Conservation (phyloP, 2,888 invertebrate species). For the Clistopyga incitator region DNA sequence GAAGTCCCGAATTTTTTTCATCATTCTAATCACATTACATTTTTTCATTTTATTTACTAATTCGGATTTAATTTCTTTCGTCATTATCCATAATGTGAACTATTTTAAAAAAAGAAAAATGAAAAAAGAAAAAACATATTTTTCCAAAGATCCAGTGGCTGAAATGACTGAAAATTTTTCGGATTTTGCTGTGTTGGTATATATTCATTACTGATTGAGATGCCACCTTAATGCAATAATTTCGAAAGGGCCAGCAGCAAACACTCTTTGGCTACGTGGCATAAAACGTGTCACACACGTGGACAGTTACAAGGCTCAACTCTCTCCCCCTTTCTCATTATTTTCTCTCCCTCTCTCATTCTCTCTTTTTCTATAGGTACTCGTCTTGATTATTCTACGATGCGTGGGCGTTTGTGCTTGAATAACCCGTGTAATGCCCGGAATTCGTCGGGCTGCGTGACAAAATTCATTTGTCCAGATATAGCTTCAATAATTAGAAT, state of each 20-base stretch:
- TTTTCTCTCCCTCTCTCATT: neutral
- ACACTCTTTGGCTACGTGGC: conserved; percentile 1
- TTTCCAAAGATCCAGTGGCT: neutral
- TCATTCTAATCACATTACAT: no score
- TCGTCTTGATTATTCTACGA: conserved; percentile 28
- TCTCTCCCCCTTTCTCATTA: neutral
- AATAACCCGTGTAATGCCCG: conserved; percentile 35
- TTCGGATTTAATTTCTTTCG: neutral
- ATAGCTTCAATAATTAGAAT: conserved; percentile 34
- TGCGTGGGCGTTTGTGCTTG: conserved; percentile 18
- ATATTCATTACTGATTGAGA: no score
- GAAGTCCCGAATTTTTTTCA: no score
- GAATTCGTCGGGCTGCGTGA: conserved; percentile 5
- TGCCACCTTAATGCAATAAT: conserved; percentile 9
- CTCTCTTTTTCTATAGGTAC: conserved; percentile 8
- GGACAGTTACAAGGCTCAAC: conserved; percentile 9
- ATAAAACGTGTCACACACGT: conserved; percentile 13
- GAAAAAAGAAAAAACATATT: neutral
- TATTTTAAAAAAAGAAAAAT: no score
- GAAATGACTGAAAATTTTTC: no score
- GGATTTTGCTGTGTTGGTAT: no score
- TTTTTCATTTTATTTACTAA: neutral
- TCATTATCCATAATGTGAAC: neutral
- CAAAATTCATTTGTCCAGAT: conserved; percentile 16
- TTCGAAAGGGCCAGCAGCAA: neutral